Percentiles rank a stretch among this genome's conserved stretches.
phyloP scores from a whole-genome alignment of 2,888 invertebrate genomes.

The Selenia dentaria region DNA sequence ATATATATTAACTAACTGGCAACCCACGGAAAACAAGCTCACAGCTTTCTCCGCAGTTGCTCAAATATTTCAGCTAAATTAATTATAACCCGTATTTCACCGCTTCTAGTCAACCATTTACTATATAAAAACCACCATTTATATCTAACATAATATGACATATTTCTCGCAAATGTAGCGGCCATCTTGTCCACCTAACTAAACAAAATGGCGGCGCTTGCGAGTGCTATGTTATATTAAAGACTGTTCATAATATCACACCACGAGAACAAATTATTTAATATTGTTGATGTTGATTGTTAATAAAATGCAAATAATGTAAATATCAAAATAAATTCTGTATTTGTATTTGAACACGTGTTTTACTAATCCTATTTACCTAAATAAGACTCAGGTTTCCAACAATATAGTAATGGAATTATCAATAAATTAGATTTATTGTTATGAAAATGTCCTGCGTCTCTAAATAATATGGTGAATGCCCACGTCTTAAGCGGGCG shows the following conservation, averaged over 20 bases:
- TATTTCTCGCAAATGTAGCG: conserved; percentile 44
- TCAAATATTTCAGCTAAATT: conserved; percentile 65
- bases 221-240: conserved; percentile 64
- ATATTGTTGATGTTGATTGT: conserved; percentile 92
- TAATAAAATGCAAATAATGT: conserved; percentile 91
- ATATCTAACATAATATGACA: conserved; percentile 65
- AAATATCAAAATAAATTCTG: conserved; percentile 89
- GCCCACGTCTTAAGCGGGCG: too few relatives aligned
- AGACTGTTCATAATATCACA: conserved; percentile 79
- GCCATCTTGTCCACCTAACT: conserved; percentile 47
- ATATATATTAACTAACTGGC: conserved; percentile 44
- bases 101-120: conserved; percentile 73
- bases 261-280: conserved; percentile 85
- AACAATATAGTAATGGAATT: too few relatives aligned
- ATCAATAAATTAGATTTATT: too few relatives aligned
- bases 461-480: too few relatives aligned
- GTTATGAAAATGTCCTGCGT: too few relatives aligned
- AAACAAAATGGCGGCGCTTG: conserved; percentile 48
- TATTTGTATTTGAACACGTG: conserved; percentile 87
- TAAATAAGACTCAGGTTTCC: too few relatives aligned
- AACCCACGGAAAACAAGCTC: conserved; percentile 69
- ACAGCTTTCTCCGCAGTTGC: conserved; percentile 81
- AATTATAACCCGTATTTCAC: conserved; percentile 62
- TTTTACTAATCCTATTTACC: conserved; percentile 46
- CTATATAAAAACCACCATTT: conserved; percentile 56